Evolutionary conservation across 2,797 vertebrate genomes (phyloP).

Genomic region (Echeneis naucrates): DNA sequence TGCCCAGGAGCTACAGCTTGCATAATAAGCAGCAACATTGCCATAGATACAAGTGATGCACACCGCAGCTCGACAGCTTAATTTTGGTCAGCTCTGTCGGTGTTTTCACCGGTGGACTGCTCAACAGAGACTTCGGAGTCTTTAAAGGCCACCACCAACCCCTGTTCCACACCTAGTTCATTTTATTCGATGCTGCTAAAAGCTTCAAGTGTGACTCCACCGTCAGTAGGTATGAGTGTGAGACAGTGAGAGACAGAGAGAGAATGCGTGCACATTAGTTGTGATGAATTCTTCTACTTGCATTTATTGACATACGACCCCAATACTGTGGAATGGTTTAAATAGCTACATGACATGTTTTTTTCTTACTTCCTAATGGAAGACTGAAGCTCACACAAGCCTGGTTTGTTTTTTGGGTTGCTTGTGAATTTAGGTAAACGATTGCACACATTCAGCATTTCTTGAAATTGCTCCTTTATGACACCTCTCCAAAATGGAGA

Average conservation of each 20-base stretch:
- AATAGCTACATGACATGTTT: slow-evolving; percentile 35
- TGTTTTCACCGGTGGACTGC: slow-evolving; percentile 17
- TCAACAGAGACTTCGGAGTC: neutral
- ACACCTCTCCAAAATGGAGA: neutral
- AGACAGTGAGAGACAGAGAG: neutral
- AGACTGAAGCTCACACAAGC: neutral
- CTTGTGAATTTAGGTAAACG: neutral
- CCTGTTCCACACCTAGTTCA: slow-evolving; percentile 1
- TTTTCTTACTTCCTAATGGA: slow-evolving; percentile 7
- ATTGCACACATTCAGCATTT: neutral
- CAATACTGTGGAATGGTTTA: slow-evolving; percentile 68
- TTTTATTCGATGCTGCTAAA: neutral
- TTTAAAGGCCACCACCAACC: neutral
- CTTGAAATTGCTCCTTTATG: neutral
- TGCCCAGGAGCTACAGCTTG: slow-evolving; percentile 24
- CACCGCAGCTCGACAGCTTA: neutral
- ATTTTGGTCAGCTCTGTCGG: slow-evolving; percentile 15
- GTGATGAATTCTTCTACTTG: neutral
- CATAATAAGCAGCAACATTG: neutral
- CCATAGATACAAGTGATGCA: slow-evolving; percentile 10
- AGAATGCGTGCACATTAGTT: slow-evolving; percentile 13
- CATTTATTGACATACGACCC: slow-evolving; percentile 56
- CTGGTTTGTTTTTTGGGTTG: neutral
- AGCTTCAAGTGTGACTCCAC: slow-evolving; percentile 9
- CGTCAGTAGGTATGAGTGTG: slow-evolving; percentile 16